A percentile compares a stretch with the other conserved stretches of the same genome.
Conservation (phyloP, 1,140 invertebrate species). For the Rhopalosiphum padi region DNA sequence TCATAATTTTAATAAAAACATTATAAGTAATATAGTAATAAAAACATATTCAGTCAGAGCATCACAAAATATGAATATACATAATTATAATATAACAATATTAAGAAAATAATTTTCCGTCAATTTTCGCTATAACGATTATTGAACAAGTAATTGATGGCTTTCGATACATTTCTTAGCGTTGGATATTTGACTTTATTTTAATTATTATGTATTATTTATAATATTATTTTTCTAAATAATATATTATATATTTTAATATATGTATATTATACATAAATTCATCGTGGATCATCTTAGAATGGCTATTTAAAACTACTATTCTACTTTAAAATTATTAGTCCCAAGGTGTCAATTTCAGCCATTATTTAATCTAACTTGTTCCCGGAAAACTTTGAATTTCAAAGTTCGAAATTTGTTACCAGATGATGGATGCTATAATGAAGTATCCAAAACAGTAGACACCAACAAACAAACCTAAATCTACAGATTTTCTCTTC, state of each 20-base stretch:
- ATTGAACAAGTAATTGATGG: background rate
- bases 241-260: background rate
- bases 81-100: background rate
- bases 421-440: background rate
- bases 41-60: no score
- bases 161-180: background rate
- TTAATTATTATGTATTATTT: background rate
- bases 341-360: background rate
- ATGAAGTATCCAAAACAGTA: background rate
- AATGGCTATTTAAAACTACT: background rate
- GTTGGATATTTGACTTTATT: background rate
- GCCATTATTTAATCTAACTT: background rate
- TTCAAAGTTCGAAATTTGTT: background rate
- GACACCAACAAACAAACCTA: background rate
- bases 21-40: no score
- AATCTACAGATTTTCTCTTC: background rate
- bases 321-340: background rate
- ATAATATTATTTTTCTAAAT: background rate
- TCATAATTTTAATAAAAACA: no score
- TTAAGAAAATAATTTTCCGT: background rate
- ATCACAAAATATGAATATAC: no score
- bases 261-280: no score
- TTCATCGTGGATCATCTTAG: background rate
- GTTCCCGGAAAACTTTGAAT: background rate
- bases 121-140: background rate